Conservation (phyloP, 2,888 invertebrate genomes). For the Trachelus tabidus region DNA sequence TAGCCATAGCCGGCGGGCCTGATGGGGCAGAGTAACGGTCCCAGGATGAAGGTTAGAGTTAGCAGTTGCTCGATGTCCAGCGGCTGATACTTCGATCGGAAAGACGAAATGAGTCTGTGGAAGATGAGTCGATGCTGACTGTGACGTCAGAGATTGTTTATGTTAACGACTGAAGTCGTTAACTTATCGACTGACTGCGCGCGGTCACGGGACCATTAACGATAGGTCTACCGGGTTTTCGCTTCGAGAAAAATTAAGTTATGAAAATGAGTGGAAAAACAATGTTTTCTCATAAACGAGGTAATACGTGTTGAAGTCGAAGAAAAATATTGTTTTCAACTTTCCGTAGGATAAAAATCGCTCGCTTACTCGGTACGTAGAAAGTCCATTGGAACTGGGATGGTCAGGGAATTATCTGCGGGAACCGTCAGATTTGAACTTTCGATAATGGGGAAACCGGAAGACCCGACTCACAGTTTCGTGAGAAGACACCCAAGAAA, state of each 20-base stretch:
- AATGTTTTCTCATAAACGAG: neutral
- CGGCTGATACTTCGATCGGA: neutral
- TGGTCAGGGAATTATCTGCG: neutral
- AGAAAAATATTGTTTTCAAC: no score
- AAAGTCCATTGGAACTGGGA: neutral
- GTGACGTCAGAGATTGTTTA: neutral
- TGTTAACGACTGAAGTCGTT: neutral
- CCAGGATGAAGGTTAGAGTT: constrained; percentile 62
- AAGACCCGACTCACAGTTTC: neutral
- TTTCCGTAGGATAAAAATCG: neutral
- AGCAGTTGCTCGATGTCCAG: constrained; percentile 30
- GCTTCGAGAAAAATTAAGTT: no score
- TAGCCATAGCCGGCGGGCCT: constrained; percentile 58
- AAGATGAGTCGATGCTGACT: neutral
- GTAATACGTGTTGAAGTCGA: no score
- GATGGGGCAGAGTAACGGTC: constrained; percentile 64
- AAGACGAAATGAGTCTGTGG: neutral
- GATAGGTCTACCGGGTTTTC: no score
- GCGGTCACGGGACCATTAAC: neutral
- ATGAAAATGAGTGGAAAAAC: neutral
- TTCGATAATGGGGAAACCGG: neutral
- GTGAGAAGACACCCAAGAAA: neutral
- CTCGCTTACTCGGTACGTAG: neutral
- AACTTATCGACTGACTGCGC: neutral
- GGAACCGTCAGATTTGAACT: neutral